phyloP scores from a whole-genome alignment of 2,797 vertebrate genomes.

The Poeciliopsis gracilis region DNA sequence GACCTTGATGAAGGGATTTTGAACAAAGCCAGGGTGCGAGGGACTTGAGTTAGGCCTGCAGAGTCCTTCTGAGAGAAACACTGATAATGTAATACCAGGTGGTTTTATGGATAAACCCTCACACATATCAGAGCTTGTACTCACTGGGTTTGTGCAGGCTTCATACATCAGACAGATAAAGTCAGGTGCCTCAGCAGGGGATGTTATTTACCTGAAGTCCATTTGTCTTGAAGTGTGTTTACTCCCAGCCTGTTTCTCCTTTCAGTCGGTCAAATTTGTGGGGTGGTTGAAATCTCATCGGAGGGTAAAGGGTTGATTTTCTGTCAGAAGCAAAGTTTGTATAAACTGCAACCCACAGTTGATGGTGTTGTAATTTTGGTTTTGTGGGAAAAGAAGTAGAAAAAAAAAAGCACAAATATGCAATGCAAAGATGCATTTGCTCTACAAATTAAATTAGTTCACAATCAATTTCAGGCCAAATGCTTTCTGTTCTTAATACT shows the following conservation, averaged over 20 bases:
- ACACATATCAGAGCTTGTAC: slow-evolving; percentile 27
- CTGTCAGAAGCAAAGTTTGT: not conserved
- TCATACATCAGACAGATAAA: slow-evolving; percentile 14
- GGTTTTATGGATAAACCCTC: slow-evolving; percentile 49
- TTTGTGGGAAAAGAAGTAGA: not conserved
- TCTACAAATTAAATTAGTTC: not conserved
- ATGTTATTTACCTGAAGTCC: slow-evolving; percentile 20
- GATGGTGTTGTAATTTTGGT: not conserved
- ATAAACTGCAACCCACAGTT: not conserved
- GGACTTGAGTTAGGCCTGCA: slow-evolving; percentile 40
- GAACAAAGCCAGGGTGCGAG: slow-evolving; percentile 52
- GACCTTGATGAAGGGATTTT: slow-evolving; percentile 55
- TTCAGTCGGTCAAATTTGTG: not conserved
- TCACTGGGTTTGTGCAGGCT: slow-evolving; percentile 11
- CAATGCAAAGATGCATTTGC: not conserved
- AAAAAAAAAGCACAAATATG: not conserved
- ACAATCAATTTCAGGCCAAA: not conserved
- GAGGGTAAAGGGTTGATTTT: not conserved
- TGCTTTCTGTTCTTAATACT: not conserved
- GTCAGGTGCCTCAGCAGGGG: not conserved
- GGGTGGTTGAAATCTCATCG: not conserved
- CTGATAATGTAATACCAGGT: slow-evolving; percentile 46
- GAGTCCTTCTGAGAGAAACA: slow-evolving; percentile 27
- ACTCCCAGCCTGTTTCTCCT: not conserved
- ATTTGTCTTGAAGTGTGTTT: not conserved